These are phyloP conservation scores for Oreochromis mossambicus DNA, from an alignment of 2,797 vertebrate species.

Conservation along the genomic window DNA sequence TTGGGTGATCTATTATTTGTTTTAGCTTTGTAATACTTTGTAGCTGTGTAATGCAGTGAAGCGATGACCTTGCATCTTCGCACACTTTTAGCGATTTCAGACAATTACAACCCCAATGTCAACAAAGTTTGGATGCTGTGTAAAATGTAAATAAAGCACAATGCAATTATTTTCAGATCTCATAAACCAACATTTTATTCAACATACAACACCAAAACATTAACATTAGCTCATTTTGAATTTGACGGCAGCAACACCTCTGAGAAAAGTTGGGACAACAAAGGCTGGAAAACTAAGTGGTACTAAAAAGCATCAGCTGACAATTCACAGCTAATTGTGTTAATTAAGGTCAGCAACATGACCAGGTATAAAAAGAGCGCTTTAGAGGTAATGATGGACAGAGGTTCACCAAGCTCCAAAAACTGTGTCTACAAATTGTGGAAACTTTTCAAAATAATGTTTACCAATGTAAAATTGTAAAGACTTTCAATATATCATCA, in stretches of 20 bases:
- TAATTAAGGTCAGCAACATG: neutral
- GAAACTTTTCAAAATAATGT: neutral
- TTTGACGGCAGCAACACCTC: rapidly evolving
- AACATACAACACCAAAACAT: neutral
- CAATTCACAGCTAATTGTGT: neutral
- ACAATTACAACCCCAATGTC: neutral
- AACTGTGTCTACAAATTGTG: neutral
- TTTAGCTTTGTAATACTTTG: neutral
- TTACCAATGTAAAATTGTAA: neutral
- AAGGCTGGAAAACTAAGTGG: neutral
- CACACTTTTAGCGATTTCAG: rapidly evolving
- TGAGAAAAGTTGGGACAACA: neutral
- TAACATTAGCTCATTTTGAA: neutral
- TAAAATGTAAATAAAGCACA: neutral
- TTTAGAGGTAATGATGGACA: neutral
- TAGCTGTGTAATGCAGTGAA: neutral
- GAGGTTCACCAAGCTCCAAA: neutral
- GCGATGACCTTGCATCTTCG: neutral
- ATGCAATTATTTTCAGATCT: neutral
- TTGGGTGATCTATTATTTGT: neutral
- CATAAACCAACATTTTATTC: neutral
- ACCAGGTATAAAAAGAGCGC: neutral
- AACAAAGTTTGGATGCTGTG: neutral
- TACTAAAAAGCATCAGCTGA: neutral
- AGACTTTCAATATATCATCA: neutral